Evolutionary conservation across 2,113 vertebrate species (phyloP).

Genomic region (Paracanthobrama guichenoti): DNA sequence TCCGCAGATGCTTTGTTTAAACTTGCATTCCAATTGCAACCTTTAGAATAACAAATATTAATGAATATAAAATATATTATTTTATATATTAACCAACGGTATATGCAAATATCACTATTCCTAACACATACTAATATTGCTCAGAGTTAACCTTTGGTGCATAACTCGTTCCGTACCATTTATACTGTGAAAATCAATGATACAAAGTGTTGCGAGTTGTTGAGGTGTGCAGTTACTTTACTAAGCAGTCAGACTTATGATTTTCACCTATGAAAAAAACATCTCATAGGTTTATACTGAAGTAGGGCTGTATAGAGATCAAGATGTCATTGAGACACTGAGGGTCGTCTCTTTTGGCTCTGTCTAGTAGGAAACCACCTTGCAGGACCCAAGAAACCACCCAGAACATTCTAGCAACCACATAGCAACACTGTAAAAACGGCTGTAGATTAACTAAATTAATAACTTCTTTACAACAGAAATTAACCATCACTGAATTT

Average conservation of each 20-base stretch:
- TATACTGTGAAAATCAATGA: too few relatives aligned
- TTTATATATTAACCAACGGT: not conserved
- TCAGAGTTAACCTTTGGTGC: not conserved
- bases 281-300: not conserved
- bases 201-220: not conserved
- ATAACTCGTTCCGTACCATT: not conserved
- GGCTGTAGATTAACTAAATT: too few relatives aligned
- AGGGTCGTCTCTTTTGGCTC: not conserved
- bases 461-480: too few relatives aligned
- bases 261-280: not conserved
- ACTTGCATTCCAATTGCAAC: constrained; percentile 14
- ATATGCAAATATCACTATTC: not conserved
- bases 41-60: not conserved
- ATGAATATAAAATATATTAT: not conserved
- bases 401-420: not conserved
- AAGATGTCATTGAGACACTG: not conserved
- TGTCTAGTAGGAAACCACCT: not conserved
- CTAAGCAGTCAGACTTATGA: not conserved
- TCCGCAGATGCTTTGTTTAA: constrained; percentile 32
- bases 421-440: not conserved
- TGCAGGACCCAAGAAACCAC: not conserved
- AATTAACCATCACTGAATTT: too few relatives aligned
- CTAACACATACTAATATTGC: not conserved
- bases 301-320: not conserved
- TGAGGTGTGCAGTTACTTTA: not conserved